Evolutionary conservation across 2,113 vertebrate species (phyloP), one percentile per base, ranked within the genome.

Genomic region (Dryoscopus gambensis): DNA sequence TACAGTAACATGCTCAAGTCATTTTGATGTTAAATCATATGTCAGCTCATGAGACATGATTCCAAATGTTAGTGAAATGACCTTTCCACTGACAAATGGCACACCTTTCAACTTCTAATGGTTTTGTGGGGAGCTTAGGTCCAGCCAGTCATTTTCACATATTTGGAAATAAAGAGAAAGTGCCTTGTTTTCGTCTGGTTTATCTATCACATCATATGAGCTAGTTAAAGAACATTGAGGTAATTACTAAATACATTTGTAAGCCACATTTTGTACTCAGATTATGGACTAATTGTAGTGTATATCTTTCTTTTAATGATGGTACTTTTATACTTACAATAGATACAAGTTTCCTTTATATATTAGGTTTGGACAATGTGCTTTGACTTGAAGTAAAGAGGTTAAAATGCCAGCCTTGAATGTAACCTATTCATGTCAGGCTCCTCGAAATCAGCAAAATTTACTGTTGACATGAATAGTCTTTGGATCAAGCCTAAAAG

Each of bases 21-120:
- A 63, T 87, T 83, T 87, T 87, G 78, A 79, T 79, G 75, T 73
- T 76, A 94, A 82, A 75, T 77, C 78, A 22, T 57, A 60, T 91
- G 78, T 93, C 93, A 95, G 77, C 78, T 84, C 49, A 52, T n/a
- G 42, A 75, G 53, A 80, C 50, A 13, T 55, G 89, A 81, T 76
- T 87, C 40, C 70, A 95, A 94, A 94, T 83, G 70, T 79, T 89
- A 91, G 84, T 93, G 70, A 89, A 96, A 85, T 90, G 82, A 93
- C 91, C 93, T 94, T 96, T 96, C 68, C 24, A 40, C 83, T 90
- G 85, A 88, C 56, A 96, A 93, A 96, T 89, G 82, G 63, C 85
- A 81, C 47, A 89, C 56, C 76, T 75, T 94, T 94, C 71, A 83
- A 53, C 44, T 77, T 88, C 11, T 78, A 77, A 81, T 67, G 33